A percentile compares a stretch with the other conserved stretches of the same genome.
phyloP scores from a whole-genome alignment of 2,113 vertebrate species.

The Atlantisia rogersi region DNA sequence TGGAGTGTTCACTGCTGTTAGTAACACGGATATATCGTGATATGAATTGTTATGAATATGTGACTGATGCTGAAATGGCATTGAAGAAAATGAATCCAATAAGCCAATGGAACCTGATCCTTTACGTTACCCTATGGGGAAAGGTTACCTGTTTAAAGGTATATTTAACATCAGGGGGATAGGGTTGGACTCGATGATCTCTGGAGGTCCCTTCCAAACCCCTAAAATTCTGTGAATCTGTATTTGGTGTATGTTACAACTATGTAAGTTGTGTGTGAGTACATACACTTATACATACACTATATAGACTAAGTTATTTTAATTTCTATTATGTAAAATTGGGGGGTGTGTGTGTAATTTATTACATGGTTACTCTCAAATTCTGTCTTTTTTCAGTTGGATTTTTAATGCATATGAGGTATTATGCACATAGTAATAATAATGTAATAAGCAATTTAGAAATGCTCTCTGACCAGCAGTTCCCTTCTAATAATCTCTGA shows the following conservation, averaged over 20 bases:
- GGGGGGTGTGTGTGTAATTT: constrained; percentile 32
- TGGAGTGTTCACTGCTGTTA: neutral
- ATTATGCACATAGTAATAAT: constrained; percentile 57
- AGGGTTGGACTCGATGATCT: too few relatives aligned
- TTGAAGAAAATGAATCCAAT: neutral
- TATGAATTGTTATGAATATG: neutral
- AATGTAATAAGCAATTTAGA: constrained; percentile 51
- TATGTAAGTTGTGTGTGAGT: neutral
- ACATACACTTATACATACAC: neutral
- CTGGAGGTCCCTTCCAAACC: too few relatives aligned
- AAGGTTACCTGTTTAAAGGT: neutral
- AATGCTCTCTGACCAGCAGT: neutral
- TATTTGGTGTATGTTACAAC: neutral
- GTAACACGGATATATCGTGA: rapidly evolving
- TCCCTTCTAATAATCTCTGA: neutral
- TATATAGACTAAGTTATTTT: neutral
- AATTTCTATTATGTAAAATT: neutral
- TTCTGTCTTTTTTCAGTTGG: neutral
- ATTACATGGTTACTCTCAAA: neutral
- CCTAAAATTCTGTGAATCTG: neutral
- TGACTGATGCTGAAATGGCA: neutral
- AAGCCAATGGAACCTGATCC: neutral
- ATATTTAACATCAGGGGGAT: too few relatives aligned
- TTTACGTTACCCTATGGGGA: neutral
- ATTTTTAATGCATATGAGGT: neutral